These are phyloP conservation scores for Felis chaus DNA, from an alignment of 2,113 vertebrate genomes.

Conservation along the genomic window DNA sequence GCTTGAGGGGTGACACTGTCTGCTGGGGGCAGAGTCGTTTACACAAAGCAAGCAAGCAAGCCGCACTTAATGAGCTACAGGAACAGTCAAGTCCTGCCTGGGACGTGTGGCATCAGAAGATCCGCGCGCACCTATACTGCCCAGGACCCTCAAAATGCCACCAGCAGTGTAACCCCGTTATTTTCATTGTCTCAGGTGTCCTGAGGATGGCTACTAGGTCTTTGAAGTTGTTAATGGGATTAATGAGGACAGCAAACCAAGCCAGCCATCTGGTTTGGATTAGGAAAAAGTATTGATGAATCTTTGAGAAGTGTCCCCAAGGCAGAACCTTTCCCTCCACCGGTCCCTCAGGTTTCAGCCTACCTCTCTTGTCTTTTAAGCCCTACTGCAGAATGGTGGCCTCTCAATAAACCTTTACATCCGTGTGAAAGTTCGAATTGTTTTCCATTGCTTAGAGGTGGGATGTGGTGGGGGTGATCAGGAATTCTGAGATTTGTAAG, in stretches of 20 bases:
- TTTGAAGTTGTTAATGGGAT: constrained; percentile 63
- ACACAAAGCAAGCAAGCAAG: not conserved
- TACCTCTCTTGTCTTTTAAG: constrained; percentile 25
- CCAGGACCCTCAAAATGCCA: not conserved
- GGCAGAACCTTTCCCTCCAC: not conserved
- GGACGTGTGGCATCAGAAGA: not conserved
- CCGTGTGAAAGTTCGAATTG: constrained; percentile 79
- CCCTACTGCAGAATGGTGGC: not conserved
- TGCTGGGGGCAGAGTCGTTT: not conserved
- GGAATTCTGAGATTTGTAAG: constrained; percentile 84
- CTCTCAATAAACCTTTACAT: constrained; percentile 71
- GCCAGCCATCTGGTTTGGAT: constrained; percentile 64
- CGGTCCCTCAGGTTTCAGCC: not conserved
- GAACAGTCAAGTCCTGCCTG: not conserved
- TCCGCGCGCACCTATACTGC: not conserved
- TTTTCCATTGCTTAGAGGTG: constrained; percentile 73
- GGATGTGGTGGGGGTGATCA: constrained; percentile 76
- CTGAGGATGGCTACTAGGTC: not conserved
- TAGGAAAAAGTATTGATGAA: constrained; percentile 64
- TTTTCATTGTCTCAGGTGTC: constrained; percentile 65
- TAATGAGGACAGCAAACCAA: constrained; percentile 51
- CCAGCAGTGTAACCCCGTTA: not conserved
- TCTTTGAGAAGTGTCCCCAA: constrained; percentile 52
- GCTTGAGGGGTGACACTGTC: not conserved
- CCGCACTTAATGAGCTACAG: not conserved